phyloP scores from a whole-genome alignment of 2,797 vertebrate genomes.

The Pseudotriccus pelzelni region DNA sequence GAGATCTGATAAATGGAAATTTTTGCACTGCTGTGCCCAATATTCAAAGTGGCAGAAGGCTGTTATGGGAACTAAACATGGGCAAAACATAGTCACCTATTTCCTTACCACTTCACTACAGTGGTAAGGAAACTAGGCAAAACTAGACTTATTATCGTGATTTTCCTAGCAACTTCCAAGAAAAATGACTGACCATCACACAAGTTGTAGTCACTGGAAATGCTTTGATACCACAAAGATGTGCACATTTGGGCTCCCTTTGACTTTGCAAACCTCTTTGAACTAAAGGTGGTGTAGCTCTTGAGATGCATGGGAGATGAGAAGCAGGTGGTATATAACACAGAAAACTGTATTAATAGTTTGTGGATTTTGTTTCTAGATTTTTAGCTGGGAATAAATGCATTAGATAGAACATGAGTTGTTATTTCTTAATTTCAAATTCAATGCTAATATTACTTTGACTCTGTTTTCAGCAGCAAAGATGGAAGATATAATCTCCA shows the following conservation, averaged over 20 bases:
- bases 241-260: background rate
- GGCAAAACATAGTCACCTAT: background rate
- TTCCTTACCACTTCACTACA: background rate
- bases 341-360: background rate
- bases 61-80: background rate
- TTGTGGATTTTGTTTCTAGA: background rate
- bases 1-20: background rate
- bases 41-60: background rate
- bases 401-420: background rate
- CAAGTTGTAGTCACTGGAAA: background rate
- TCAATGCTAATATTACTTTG: background rate
- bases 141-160: background rate
- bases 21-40: background rate
- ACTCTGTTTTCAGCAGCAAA: background rate
- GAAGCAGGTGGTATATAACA: background rate
- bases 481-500: background rate
- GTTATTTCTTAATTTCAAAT: background rate
- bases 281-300: background rate
- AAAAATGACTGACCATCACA: background rate
- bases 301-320: background rate
- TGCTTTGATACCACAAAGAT: background rate
- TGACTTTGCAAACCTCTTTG: background rate
- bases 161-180: background rate
- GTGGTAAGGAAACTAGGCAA: background rate
- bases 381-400: background rate